A percentile compares a stretch with the other conserved stretches of the same genome.
Conservation (phyloP, 2,888 invertebrate genomes). For the Criorhina ranunculi region DNA sequence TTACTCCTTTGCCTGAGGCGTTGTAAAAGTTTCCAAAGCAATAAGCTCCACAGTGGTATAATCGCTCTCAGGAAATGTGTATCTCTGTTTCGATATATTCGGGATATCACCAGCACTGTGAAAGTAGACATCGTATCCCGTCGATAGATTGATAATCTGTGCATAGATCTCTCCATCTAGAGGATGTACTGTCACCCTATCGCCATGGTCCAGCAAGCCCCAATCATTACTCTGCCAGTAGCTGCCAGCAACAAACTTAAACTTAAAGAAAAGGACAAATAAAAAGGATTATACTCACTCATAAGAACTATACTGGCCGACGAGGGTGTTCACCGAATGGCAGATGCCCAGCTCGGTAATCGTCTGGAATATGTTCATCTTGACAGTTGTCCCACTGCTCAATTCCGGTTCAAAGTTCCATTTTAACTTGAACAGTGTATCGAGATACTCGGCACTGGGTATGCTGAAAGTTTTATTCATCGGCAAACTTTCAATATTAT, state of each 20-base stretch:
- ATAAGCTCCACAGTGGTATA: slow-evolving; percentile 87
- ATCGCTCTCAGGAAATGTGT: slow-evolving; percentile 85
- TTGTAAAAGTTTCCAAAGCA: slow-evolving; percentile 87
- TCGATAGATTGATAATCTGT: slow-evolving; percentile 89
- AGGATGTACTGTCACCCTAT: slow-evolving; percentile 87
- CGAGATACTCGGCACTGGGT: slow-evolving; percentile 86
- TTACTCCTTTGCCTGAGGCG: slow-evolving; percentile 86
- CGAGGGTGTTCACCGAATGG: slow-evolving; percentile 88
- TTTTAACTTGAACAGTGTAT: slow-evolving; percentile 84
- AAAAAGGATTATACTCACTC: slow-evolving; percentile 78
- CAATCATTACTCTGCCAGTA: slow-evolving; percentile 87
- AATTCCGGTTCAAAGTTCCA: slow-evolving; percentile 86
- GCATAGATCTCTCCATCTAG: slow-evolving; percentile 91
- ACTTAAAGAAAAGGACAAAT: slow-evolving; percentile 25
- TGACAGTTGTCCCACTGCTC: slow-evolving; percentile 86
- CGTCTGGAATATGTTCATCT: slow-evolving; percentile 86
- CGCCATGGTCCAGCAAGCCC: slow-evolving; percentile 85
- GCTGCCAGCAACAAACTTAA: slow-evolving; percentile 81
- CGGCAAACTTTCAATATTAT: slow-evolving; percentile 86
- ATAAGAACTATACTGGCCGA: slow-evolving; percentile 85
- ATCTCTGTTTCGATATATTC: slow-evolving; percentile 87
- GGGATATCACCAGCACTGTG: slow-evolving; percentile 89
- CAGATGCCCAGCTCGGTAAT: slow-evolving; percentile 90
- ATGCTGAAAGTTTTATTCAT: slow-evolving; percentile 85
- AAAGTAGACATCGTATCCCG: slow-evolving; percentile 88